Evolutionary conservation across 2,888 invertebrate genomes (phyloP), one percentile per base, ranked within the genome.

Genomic region (Clostera curtula): DNA sequence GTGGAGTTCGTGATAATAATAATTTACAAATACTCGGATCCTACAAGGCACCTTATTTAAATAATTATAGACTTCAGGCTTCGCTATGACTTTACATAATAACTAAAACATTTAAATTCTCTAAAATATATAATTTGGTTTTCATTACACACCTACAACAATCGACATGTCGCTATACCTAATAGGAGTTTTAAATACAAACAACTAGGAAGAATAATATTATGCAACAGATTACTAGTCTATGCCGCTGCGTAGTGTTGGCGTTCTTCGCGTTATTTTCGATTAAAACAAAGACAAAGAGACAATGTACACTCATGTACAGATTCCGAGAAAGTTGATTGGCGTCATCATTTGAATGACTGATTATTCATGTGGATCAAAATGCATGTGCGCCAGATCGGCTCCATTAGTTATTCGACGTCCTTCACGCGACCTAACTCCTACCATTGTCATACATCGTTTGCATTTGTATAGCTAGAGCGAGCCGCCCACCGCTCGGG

Each of bases 71-170:
- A 77, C 72, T 76, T 77, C 73, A 79, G 75, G 82, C 79, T 77
- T 77, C 70, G 61, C 74, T 76, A 74, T 79, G 79, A 80, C 80
- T 80, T 77, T 79, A 80, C 71, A 82, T 64, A 72, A 73, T 73
- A 76, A 75, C 74, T 79, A 77, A 76, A 73, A 67, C 65, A 65
- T 73, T 74, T 79, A 75, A 74, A 76, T 77, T 76, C 74, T 80
- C 77, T 82, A 82, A 73, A 75, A 80, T 79, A 80, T 82, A 80
- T 77, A 80, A 79, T 83, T 83, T 83, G 82, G 83, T 80, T 74
- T 80, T 75, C 72, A 75, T 76, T 79, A 79, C 65, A 77, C 73
- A 71, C 69, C 75, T 82, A 83, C 71, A 79, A 77, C 75, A 82
- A 76, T 72, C 65, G 73, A 73, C 69, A 72, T 64, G 65, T 71